A percentile compares a stretch with the other conserved stretches of the same genome.
These are phyloP conservation scores for Chromoteleia sp. DNA, from an alignment of 2,888 invertebrate genomes.

Conservation along the genomic window DNA sequence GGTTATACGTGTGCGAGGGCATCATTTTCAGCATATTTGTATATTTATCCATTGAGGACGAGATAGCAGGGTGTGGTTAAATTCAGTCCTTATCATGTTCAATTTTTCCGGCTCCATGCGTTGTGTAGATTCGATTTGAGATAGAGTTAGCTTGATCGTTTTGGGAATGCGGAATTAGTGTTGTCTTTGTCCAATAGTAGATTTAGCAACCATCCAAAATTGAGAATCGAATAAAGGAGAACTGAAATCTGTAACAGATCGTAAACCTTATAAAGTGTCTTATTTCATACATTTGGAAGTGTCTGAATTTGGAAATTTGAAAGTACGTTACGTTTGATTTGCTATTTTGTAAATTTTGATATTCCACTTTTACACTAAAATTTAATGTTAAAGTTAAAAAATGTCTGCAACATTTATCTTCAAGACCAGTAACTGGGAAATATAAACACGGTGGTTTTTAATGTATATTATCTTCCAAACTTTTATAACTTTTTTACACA, in stretches of 20 bases:
- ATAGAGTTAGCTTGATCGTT: constrained; percentile 19
- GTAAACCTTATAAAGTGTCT: no score
- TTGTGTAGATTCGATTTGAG: constrained; percentile 35
- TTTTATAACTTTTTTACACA: no score
- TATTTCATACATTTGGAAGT: no score
- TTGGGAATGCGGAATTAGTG: constrained; percentile 13
- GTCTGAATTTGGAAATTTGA: no score
- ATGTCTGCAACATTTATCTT: no score
- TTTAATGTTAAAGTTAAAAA: no score
- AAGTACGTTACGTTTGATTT: no score
- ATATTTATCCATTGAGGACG: constrained; percentile 40
- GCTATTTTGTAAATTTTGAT: no score
- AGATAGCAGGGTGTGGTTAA: constrained; percentile 3
- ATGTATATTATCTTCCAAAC: no score
- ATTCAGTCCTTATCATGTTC: constrained; percentile 52
- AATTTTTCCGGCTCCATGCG: constrained; percentile 42
- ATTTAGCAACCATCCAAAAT: neutral
- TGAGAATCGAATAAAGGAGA: neutral
- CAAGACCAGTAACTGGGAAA: no score
- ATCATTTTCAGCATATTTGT: constrained; percentile 57
- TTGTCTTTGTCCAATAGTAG: constrained; percentile 25
- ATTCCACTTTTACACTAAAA: no score
- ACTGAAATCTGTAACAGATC: neutral
- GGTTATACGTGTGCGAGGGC: constrained; percentile 26
- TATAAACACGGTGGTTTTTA: no score